A percentile compares a stretch with the other conserved stretches of the same genome.
phyloP scores from a whole-genome alignment of 2,888 invertebrate genomes.

The Perizoma flavofasciatum region DNA sequence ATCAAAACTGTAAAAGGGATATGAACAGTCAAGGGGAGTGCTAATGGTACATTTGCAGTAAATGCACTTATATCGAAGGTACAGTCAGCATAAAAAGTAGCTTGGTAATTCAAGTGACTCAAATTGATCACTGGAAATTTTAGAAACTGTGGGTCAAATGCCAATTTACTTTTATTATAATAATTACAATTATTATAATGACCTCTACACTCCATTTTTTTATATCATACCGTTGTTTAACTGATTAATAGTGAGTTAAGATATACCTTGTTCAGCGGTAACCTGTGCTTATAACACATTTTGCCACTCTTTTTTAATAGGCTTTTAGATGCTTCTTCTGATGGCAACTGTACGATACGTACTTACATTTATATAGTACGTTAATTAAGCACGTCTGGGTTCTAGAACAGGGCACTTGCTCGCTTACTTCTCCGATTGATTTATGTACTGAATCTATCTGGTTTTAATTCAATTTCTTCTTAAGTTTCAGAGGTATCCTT shows the following conservation, averaged over 20 bases:
- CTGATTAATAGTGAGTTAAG: too few relatives aligned
- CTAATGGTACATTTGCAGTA: slow-evolving; percentile 41
- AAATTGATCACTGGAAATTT: neutral
- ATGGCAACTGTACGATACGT: neutral
- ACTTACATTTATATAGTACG: slow-evolving; percentile 36
- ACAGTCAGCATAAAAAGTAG: slow-evolving; percentile 10
- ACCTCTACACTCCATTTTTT: too few relatives aligned
- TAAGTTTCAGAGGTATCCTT: neutral
- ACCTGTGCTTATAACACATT: too few relatives aligned
- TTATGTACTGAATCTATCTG: slow-evolving; percentile 23
- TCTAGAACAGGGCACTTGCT: slow-evolving; percentile 30
- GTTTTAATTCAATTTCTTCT: slow-evolving; percentile 6
- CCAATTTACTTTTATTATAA: too few relatives aligned
- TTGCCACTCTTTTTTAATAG: too few relatives aligned
- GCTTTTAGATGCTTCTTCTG: neutral
- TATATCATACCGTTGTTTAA: too few relatives aligned
- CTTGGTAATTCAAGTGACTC: slow-evolving; percentile 3
- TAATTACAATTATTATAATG: too few relatives aligned
- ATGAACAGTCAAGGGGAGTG: slow-evolving; percentile 34
- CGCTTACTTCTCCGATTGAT: slow-evolving; percentile 39
- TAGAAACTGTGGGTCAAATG: too few relatives aligned
- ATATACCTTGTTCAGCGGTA: too few relatives aligned
- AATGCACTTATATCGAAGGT: slow-evolving; percentile 40
- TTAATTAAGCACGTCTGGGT: slow-evolving; percentile 40
- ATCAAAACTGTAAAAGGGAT: slow-evolving; percentile 33